Conservation (phyloP, 2,888 invertebrate species). For the Tryphoninae sp. region DNA sequence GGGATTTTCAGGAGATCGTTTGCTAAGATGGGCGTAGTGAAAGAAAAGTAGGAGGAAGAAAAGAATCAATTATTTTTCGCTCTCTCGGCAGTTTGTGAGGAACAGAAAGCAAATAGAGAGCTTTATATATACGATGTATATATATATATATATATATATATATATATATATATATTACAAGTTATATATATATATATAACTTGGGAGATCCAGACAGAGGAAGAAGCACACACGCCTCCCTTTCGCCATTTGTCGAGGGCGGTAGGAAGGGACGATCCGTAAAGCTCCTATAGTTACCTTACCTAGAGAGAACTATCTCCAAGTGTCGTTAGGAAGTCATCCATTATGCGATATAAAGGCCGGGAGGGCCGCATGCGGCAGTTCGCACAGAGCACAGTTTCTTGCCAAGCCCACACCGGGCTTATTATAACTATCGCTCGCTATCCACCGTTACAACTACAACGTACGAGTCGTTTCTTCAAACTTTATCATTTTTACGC, state of each 20-base stretch:
- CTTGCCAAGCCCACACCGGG: slow-evolving; percentile 71
- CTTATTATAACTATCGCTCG: slow-evolving; percentile 20
- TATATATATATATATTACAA: no score
- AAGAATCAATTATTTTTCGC: slow-evolving; percentile 75
- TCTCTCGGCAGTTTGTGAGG: slow-evolving; percentile 56
- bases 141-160: no score
- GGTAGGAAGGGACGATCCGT: slow-evolving; percentile 7
- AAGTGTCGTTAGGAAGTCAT: slow-evolving; percentile 79
- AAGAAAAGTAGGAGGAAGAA: slow-evolving; percentile 51
- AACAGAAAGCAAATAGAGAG: slow-evolving; percentile 8
- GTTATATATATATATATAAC: neutral
- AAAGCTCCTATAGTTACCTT: slow-evolving; percentile 32
- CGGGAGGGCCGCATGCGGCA: slow-evolving; percentile 67
- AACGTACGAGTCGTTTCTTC: neutral
- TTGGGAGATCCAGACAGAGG: slow-evolving; percentile 36
- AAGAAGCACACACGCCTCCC: slow-evolving; percentile 60
- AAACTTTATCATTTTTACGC: no score
- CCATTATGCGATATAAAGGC: slow-evolving; percentile 73
- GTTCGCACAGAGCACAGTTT: slow-evolving; percentile 58
- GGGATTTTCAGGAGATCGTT: no score
- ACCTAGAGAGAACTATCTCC: slow-evolving; percentile 76
- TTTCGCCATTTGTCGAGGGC: neutral
- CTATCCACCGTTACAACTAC: slow-evolving; percentile 21
- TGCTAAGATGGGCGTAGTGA: neutral
- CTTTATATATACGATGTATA: neutral